These are phyloP conservation scores for Asarcornis scutulata DNA, from an alignment of 2,113 vertebrate genomes.

Conservation along the genomic window DNA sequence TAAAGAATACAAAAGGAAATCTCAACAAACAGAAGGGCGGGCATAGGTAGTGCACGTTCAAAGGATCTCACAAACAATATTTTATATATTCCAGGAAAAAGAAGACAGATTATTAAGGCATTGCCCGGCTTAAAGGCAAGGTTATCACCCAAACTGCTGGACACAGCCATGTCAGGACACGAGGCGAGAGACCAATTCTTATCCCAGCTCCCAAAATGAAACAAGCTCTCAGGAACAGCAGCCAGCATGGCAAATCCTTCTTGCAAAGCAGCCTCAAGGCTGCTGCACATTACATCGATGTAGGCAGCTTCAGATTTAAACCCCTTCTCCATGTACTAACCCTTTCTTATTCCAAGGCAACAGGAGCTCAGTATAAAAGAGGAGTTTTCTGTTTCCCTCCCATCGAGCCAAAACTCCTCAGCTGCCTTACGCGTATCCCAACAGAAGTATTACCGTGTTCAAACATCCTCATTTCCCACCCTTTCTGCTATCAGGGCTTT, in stretches of 20 bases:
- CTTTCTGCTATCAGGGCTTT: background rate
- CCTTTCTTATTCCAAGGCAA: background rate
- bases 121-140: background rate
- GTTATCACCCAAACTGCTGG: background rate
- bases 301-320: background rate
- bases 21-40: background rate
- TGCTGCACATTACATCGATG: background rate
- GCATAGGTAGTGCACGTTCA: background rate
- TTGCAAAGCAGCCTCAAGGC: background rate
- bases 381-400: background rate
- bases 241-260: background rate
- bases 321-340: background rate
- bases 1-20: slow-evolving; percentile 9
- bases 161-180: background rate
- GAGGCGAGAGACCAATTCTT: background rate
- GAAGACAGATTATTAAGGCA: background rate
- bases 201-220: background rate
- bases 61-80: background rate
- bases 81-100: background rate
- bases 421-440: background rate
- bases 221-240: background rate
- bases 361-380: background rate
- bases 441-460: background rate
- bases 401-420: background rate
- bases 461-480: background rate